Percentiles rank a stretch among this genome's conserved stretches.
phyloP scores from a whole-genome alignment of 2,888 invertebrate genomes.

The Bombylius major region DNA sequence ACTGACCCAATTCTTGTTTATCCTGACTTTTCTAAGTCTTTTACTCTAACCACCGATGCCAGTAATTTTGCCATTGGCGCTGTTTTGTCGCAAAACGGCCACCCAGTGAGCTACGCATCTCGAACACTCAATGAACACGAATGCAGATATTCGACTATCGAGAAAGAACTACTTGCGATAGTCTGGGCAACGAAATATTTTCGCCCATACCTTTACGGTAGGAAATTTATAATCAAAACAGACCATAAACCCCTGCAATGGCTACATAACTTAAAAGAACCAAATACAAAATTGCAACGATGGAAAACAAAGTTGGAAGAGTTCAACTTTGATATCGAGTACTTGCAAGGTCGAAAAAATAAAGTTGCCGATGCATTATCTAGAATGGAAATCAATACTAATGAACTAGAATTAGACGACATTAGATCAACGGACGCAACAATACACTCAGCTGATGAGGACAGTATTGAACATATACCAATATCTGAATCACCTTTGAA shows the following conservation, averaged over 20 bases:
- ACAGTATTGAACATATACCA: conserved; percentile 9
- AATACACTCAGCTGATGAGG: conserved; percentile 12
- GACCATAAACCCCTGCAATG: conserved; percentile 10
- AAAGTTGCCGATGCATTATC: conserved; percentile 5
- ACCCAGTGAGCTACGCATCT: conserved; percentile 2
- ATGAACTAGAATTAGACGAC: neutral
- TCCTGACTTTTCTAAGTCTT: conserved; percentile 1
- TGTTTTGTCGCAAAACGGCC: neutral
- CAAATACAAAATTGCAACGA: conserved; percentile 7
- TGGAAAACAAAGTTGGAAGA: conserved; percentile 8
- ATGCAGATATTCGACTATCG: conserved; percentile 3
- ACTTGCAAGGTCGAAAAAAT: neutral
- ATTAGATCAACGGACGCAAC: conserved; percentile 8
- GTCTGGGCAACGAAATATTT: too few relatives aligned
- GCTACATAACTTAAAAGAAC: conserved; percentile 9
- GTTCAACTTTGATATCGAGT: conserved; percentile 2
- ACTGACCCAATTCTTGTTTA: conserved; percentile 1
- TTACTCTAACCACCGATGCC: neutral
- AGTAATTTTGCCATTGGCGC: neutral
- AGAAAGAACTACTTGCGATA: conserved; percentile 8
- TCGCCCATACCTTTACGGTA: conserved; percentile 6
- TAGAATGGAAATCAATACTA: conserved; percentile 2
- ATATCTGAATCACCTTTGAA: conserved; percentile 8
- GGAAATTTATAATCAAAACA: conserved; percentile 5
- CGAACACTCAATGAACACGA: conserved; percentile 8